Evolutionary conservation across 2,113 vertebrate genomes (phyloP), one percentile per base, ranked within the genome.

Genomic region (Anolis sagrei): DNA sequence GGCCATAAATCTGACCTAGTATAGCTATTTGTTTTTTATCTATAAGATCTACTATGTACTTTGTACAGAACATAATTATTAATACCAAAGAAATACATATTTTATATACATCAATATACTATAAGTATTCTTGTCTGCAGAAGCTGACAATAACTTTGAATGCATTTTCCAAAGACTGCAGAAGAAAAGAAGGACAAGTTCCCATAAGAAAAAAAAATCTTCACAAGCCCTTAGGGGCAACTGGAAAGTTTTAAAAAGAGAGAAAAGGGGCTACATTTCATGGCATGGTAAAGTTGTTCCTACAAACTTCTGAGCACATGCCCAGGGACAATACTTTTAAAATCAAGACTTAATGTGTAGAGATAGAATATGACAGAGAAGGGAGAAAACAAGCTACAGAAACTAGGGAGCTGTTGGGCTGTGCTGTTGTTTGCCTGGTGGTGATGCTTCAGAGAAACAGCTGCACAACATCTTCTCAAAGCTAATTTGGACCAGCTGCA

Each of bases 401-500:
- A 89, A 93, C 92, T 85, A 82, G 90, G 88, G 91, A 91, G 89
- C 92, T 84, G 83, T 49, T 88, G 92, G 89, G 86, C 76, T 88
- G 68, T 76, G 86, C 82, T 92, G 88, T 87, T 86, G 34, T 88
- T 93, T 93, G 94, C 95, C 95, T 91, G 87, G 84, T 81, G 95
- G 93, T 93, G 51, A 90, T 66, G 92, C 95, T 95, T 81, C 89
- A 81, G 93, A 95, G 93, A 93, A 96, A 94, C 94, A 96, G 96
- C 96, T 95, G 95, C 90, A 92, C 84, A 89, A 80, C 90, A 90
- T 94, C 94, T 93, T 92, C 92, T 85, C 75, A 61, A 88, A 91
- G 84, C 92, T 90, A 93, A 95, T 89, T 94, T 92, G 94, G 92
- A 92, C 93, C 93, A 96, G 95, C 95, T 96, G 95, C 86, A 82